Base-by-base conservation (phyloP, 2,888 invertebrate species). In the Leptinotarsa peninsularis region DNA sequence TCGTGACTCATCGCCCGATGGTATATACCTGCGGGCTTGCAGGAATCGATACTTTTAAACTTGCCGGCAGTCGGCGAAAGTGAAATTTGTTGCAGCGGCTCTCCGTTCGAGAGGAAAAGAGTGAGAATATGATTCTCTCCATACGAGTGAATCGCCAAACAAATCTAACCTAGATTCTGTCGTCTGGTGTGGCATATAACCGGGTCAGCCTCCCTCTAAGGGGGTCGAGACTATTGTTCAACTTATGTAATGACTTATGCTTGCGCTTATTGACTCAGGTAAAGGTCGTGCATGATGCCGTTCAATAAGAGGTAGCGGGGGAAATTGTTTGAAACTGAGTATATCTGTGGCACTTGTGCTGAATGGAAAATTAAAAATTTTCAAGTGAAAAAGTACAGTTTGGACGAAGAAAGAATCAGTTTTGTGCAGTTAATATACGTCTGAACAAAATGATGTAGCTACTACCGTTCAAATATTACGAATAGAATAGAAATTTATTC, bases 171-270 rank as follows among this genome's bases (percentile, higher is more conserved):
- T 76, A 78, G 76, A 78, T 81, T 76, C 68, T 69, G 66, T 56
- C 75, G 75, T 66, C 74, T 74, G 66, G 76, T 69, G 15, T 50
- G 75, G 49, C 54, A 75, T 75, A 72, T 66, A 79, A 77, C 70
- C 74, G 73, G 81, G 79, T 81, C 81, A 79, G 74, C 70, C 76
- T 79, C 78, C 73, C 78, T 76, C 78, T 67, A 78, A 76, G 79
- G 76, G 76, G 77, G 75, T 73, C 77, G 74, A 67, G 75, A 72
- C 75, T 75, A 75, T 75, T 63, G 71, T 66, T 71, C 67, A 67
- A 71, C 67, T 75, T 75, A 68, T 54, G 72, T 58, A 66, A 66
- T 60, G 50, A 72, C 75, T 72, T 72, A 71, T 70, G 69, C 33
- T 58, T 49, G 43, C 54, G 52, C 60, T 66, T 71, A 75, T 68